Conservation (phyloP, 1,140 invertebrate species). For the Neuroterus valhalla region DNA sequence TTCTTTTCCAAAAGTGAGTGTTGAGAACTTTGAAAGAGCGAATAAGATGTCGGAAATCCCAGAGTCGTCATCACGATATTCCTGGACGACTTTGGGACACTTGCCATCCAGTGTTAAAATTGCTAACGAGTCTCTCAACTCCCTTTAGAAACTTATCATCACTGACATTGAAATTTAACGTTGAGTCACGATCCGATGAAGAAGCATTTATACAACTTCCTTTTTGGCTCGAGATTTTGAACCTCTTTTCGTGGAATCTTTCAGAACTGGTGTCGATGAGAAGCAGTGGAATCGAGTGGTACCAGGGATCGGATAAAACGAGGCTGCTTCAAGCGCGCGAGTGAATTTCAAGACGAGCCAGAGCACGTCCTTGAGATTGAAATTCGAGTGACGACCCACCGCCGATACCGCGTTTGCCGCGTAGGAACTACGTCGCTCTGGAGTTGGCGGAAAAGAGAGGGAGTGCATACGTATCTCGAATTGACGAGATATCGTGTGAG, state of each 20-base stretch:
- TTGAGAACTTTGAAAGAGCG: neutral
- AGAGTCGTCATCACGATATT: conserved; percentile 2
- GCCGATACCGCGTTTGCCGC: conserved; percentile 15
- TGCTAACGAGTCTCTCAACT: neutral
- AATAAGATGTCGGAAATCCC: conserved; percentile 7
- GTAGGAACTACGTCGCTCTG: conserved; percentile 25
- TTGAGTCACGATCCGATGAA: neutral
- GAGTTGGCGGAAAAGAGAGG: conserved; percentile 20
- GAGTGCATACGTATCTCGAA: conserved; percentile 28
- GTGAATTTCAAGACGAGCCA: conserved; percentile 21
- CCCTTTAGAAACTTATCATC: conserved; percentile 1
- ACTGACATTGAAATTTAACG: conserved; percentile 7
- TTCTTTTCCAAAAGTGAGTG: neutral
- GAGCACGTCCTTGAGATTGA: conserved; percentile 29
- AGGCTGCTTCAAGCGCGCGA: conserved; percentile 13
- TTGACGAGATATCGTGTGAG: conserved; percentile 28
- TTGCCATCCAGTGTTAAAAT: conserved; percentile 21
- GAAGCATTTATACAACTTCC: conserved; percentile 1
- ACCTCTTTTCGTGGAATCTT: conserved; percentile 24
- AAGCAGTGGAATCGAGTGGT: conserved; percentile 18
- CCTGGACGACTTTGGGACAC: conserved; percentile 33
- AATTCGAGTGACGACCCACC: conserved; percentile 29
- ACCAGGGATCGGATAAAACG: conserved; percentile 17
- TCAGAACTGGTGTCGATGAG: conserved; percentile 1
- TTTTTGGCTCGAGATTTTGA: conserved; percentile 8